Base-by-base conservation (phyloP, 1,140 invertebrate species). In the Drosophila melanica region DNA sequence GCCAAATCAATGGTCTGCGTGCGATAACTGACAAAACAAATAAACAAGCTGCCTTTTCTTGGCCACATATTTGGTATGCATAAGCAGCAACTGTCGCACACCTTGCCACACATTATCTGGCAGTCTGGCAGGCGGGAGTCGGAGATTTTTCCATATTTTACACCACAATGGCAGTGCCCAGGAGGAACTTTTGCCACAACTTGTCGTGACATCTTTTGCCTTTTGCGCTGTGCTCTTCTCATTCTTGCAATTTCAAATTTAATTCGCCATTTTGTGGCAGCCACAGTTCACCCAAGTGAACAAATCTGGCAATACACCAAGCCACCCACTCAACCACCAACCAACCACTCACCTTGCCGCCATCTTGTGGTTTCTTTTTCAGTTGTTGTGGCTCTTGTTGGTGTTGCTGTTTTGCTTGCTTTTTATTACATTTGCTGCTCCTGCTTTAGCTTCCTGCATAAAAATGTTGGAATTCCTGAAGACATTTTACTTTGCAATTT, bases 401-500 rank as follows among this genome's bases (percentile, higher is more conserved):
- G 47, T 67, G 65, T 65, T 69, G 74, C 44, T 73, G 59, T 70
- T 74, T 77, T 82, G 60, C 71, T 69, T 57, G 57, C 81, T 85
- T 86, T 85, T 87, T 87, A 89, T 89, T 87, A 87, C 84, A 81
- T 80, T 89, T 89, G 75, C 76, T 54, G 48, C 62, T 50, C 42
- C 67, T 44, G 48, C 58, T 47, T 37, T 16, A 59, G 71, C 58
- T 79, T 77, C 75, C 77, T 77, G 75, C 75, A 77, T 79, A 78
- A 89, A 87, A 87, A 87, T 87, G 84, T 89, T 71, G 70, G 89
- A 77, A 89, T 89, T 89, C 85, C 84, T 84, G 84, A 89, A 89
- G 84, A 89, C 84, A 89, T 89, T 89, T 89, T 89, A 89, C 84
- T 89, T 89, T 80, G 84, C 84, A 89, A 89, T 89, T 89, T 89